Evolutionary conservation across 2,113 vertebrate species (phyloP).

Genomic region (Megaceryle torquata): DNA sequence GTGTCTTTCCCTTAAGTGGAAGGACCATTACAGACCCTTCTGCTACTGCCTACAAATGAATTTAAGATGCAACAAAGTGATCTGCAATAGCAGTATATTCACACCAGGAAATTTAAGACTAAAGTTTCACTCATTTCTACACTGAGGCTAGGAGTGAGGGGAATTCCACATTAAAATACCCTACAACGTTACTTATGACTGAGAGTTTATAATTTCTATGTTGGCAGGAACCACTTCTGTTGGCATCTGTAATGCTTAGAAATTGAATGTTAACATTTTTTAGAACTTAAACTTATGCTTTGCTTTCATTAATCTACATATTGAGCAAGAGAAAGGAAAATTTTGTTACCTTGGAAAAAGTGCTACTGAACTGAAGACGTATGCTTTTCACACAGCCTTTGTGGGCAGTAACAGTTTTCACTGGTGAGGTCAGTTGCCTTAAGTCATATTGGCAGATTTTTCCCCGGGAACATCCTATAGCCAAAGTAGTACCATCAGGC

Average conservation of each 20-base stretch:
- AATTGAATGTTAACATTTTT: not conserved
- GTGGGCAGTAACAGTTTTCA: slow-evolving; percentile 86
- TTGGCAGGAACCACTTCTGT: not conserved
- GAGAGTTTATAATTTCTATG: not conserved
- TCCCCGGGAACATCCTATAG: slow-evolving; percentile 90
- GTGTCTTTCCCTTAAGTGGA: not conserved
- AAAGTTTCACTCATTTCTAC: not conserved
- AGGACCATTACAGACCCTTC: not conserved
- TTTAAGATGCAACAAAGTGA: not conserved
- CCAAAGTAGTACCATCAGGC: slow-evolving; percentile 88
- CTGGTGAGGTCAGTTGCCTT: slow-evolving; percentile 86
- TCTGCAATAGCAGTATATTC: not conserved
- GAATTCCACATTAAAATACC: not conserved
- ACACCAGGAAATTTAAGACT: not conserved
- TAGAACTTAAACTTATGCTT: not conserved
- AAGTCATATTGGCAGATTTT: slow-evolving; percentile 93
- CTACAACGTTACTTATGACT: not conserved
- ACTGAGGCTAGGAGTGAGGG: not conserved
- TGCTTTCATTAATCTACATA: not conserved
- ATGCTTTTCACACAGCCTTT: slow-evolving; percentile 94
- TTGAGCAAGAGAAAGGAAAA: not conserved
- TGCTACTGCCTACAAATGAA: not conserved
- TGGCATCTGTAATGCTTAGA: not conserved
- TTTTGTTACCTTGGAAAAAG: slow-evolving; percentile 79
- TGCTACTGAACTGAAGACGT: slow-evolving; percentile 82